Evolutionary conservation across 2,888 invertebrate species (phyloP).

Genomic region (Heliconius ethilla): DNA sequence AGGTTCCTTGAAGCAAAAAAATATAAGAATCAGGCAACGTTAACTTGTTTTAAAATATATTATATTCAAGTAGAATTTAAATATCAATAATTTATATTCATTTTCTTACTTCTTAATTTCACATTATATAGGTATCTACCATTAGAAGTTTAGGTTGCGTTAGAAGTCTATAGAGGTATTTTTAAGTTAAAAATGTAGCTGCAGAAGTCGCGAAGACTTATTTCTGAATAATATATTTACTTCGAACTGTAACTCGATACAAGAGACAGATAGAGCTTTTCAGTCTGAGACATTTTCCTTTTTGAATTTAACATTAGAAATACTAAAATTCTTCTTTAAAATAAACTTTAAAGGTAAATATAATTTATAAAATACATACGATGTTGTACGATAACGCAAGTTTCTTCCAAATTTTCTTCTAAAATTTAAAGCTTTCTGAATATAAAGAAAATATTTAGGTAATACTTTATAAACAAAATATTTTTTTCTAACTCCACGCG

Average conservation of each 20-base stretch:
- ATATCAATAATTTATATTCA: background rate
- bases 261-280: constrained; percentile 7
- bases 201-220: background rate
- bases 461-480: too few relatives aligned
- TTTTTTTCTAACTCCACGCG: too few relatives aligned
- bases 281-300: background rate
- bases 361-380: background rate
- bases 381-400: too few relatives aligned
- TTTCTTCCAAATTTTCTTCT: background rate
- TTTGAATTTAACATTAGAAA: constrained; percentile 1
- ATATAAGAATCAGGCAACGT: too few relatives aligned
- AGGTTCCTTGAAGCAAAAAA: too few relatives aligned
- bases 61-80: background rate
- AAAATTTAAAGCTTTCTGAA: background rate
- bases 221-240: constrained; percentile 14
- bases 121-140: too few relatives aligned
- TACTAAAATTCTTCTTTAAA: background rate
- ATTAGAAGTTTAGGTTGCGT: background rate
- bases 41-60: background rate
- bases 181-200: background rate
- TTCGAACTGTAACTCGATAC: constrained; percentile 13
- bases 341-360: background rate
- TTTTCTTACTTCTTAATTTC: background rate
- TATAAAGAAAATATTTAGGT: too few relatives aligned
- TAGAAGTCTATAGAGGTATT: background rate